Evolutionary conservation across 1,140 invertebrate genomes (phyloP), one percentile per base, ranked within the genome.

Genomic region (Probaryconus sp.): DNA sequence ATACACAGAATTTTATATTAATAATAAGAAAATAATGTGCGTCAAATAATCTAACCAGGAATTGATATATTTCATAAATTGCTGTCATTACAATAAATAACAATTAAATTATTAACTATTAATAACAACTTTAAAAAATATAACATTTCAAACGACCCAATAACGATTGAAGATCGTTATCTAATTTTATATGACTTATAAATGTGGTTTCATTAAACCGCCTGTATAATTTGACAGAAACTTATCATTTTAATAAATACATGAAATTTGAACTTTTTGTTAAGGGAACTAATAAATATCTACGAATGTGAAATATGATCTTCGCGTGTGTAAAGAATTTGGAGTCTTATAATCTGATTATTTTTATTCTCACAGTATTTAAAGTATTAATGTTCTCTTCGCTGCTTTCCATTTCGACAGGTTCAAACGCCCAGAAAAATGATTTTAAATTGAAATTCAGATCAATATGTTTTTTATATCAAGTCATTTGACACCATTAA

Each of bases 281-380:
- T 3, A 1, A 7, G 47, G 45, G 37, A 60, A 35, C 37, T 18
- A 60, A 58, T 68, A 38, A 60, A 55, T 55, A 48, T 26, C 20
- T 14, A 20, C 38, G n/a, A 45, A 37, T 31, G n/a, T 61, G 65
- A 69, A 61, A 61, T 40, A 61, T 26, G 55, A 69, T 53, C 47
- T 4, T 1, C 30, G 21, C 21, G 30, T 40, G 9, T 53, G 64
- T 26, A 38, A 48, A 18, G 67, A 70, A 61, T 61, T 50, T 35
- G 20, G 2, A 50, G 58, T 56, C 56, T 56, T 55, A 42, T 56
- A 40, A 63, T 48, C 47, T 21, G 48, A 70, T 48, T 48, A 70
- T 61, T 55, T 61, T 53, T 38, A 61, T 70, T 61, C 67, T 55
- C 38, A 61, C 56, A 47, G 40, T 40, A 55, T 47, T 47, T 55